phyloP scores from a whole-genome alignment of 1,140 invertebrate genomes.

The Rhizoglyphus robini region DNA sequence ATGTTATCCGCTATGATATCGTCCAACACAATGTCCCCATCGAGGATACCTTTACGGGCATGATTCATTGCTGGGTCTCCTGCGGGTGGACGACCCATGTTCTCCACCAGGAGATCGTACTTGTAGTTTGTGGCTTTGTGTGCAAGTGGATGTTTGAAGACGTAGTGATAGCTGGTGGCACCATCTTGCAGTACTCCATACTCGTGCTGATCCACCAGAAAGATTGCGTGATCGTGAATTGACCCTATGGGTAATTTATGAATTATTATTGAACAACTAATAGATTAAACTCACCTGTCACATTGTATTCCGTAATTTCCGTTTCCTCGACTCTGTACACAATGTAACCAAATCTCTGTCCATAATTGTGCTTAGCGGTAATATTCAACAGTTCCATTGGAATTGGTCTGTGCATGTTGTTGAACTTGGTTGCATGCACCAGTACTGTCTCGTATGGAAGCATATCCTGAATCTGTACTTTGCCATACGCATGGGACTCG shows the following conservation, averaged over 20 bases:
- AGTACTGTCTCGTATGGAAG: background rate
- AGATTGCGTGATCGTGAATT: background rate
- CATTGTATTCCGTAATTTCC: background rate
- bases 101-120: constrained; percentile 26
- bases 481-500: background rate
- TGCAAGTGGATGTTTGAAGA: constrained; percentile 22
- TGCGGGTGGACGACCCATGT: constrained; percentile 24
- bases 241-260: background rate
- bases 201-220: background rate
- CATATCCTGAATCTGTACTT: background rate
- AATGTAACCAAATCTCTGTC: constrained; percentile 11
- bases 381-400: constrained; percentile 10
- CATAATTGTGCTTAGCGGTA: background rate
- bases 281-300: background rate
- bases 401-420: background rate
- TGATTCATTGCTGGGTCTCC: background rate
- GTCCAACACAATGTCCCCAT: background rate
- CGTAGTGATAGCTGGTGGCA: background rate
- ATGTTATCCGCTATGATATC: too few relatives aligned
- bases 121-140: background rate
- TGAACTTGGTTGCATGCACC: too few relatives aligned
- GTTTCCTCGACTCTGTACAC: background rate
- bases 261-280: background rate
- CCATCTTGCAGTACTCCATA: background rate
- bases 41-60: background rate